These are phyloP conservation scores for Enchytraeus crypticus DNA, from an alignment of 2,888 invertebrate species.

Conservation along the genomic window DNA sequence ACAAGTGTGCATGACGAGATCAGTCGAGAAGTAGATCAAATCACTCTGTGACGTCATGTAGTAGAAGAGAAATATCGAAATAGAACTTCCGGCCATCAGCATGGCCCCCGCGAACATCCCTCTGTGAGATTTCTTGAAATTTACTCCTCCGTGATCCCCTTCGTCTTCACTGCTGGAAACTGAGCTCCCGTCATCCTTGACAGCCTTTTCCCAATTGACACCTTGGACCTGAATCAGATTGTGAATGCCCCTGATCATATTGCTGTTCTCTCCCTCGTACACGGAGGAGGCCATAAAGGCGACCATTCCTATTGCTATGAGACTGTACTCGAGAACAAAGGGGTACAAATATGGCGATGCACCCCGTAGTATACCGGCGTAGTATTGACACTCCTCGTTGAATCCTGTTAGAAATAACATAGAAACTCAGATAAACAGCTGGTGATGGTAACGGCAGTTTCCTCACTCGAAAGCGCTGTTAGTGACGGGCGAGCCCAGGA, in stretches of 20 bases:
- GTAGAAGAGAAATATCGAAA: slow-evolving; percentile 44
- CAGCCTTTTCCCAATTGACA: slow-evolving; percentile 7
- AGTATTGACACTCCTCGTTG: not conserved
- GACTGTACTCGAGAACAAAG: slow-evolving; percentile 86
- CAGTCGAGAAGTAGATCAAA: slow-evolving; percentile 37
- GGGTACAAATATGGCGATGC: slow-evolving; percentile 72
- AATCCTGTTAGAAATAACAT: not conserved
- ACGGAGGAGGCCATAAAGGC: slow-evolving; percentile 71
- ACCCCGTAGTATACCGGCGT: not conserved
- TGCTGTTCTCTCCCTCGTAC: slow-evolving; percentile 2
- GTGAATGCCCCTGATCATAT: slow-evolving; percentile 4
- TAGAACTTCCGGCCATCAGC: slow-evolving; percentile 43
- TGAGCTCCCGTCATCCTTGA: not conserved
- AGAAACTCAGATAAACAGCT: no score
- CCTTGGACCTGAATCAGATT: slow-evolving; percentile 1
- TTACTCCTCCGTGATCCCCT: not conserved
- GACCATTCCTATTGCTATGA: slow-evolving; percentile 85
- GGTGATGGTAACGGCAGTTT: no score
- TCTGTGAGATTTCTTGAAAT: slow-evolving; percentile 50
- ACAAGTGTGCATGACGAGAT: slow-evolving; percentile 27
- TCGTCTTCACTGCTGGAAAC: no score
- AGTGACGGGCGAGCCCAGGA: not conserved
- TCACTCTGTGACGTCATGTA: slow-evolving; percentile 33
- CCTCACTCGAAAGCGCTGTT: no score
- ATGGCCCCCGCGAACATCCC: slow-evolving; percentile 49